A percentile compares a stretch with the other conserved stretches of the same genome.
These are phyloP conservation scores for Pipra filicauda DNA, from an alignment of 2,113 vertebrate genomes.

Conservation along the genomic window DNA sequence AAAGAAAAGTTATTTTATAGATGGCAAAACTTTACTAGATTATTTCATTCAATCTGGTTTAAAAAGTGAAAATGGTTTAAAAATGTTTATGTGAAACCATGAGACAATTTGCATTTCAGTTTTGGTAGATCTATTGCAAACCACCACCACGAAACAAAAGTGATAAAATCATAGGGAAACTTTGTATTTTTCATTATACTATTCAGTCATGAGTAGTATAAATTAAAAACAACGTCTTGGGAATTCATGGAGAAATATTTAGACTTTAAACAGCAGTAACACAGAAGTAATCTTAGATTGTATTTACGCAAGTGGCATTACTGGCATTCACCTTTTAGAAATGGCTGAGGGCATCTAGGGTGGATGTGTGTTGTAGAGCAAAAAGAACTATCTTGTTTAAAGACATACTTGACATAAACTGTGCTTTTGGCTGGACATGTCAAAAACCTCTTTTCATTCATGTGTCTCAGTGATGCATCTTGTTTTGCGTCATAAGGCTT, in stretches of 20 bases:
- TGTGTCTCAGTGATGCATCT: not conserved
- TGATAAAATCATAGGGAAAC: not conserved
- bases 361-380: not conserved
- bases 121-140: not conserved
- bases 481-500: not conserved
- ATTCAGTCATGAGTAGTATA: not conserved
- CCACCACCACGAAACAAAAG: not conserved
- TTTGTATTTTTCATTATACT: not conserved
- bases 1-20: not conserved
- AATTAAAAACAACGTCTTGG: not conserved
- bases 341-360: not conserved
- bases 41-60: not conserved
- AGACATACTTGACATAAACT: not conserved
- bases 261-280: not conserved
- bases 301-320: not conserved
- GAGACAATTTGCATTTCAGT: not conserved
- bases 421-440: not conserved
- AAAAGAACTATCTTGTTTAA: not conserved
- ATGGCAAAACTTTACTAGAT: not conserved
- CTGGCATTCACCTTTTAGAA: not conserved
- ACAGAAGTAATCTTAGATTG: not conserved
- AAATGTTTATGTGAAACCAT: not conserved
- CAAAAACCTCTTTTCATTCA: not conserved
- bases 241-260: not conserved
- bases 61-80: not conserved